phyloP scores from a whole-genome alignment of 2,888 invertebrate genomes.

The Philopedon plagiatum region DNA sequence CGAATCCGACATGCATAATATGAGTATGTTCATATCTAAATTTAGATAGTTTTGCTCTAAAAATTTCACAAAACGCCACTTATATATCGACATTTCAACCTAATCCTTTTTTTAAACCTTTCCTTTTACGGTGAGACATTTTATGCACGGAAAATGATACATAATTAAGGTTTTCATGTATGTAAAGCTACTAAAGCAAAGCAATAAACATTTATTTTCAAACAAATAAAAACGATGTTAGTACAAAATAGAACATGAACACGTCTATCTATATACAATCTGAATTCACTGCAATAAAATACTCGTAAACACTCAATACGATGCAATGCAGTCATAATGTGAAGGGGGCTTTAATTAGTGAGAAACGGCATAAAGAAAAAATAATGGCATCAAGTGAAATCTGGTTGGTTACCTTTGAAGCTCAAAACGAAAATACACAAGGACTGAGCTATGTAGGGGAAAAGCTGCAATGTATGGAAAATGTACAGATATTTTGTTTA shows the following conservation, averaged over 20 bases:
- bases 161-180: neutral
- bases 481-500: constrained; percentile 1
- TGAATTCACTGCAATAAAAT: neutral
- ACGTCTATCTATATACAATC: neutral
- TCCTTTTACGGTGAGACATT: neutral
- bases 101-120: neutral
- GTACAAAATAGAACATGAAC: neutral
- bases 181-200: too few relatives aligned
- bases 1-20: too few relatives aligned
- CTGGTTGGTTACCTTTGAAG: neutral
- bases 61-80: too few relatives aligned
- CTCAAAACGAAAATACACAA: neutral
- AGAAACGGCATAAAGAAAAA: neutral
- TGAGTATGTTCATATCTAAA: too few relatives aligned
- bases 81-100: too few relatives aligned
- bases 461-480: neutral
- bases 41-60: too few relatives aligned
- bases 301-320: constrained; percentile 1
- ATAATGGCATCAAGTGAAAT: neutral
- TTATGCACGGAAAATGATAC: neutral
- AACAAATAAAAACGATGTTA: neutral
- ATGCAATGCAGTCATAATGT: neutral
- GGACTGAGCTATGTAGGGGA: too few relatives aligned
- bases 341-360: neutral
- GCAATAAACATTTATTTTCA: neutral